Evolutionary conservation across 2,113 vertebrate species (phyloP), one percentile per base, ranked within the genome.

Genomic region (Corythornis madagascariensis): DNA sequence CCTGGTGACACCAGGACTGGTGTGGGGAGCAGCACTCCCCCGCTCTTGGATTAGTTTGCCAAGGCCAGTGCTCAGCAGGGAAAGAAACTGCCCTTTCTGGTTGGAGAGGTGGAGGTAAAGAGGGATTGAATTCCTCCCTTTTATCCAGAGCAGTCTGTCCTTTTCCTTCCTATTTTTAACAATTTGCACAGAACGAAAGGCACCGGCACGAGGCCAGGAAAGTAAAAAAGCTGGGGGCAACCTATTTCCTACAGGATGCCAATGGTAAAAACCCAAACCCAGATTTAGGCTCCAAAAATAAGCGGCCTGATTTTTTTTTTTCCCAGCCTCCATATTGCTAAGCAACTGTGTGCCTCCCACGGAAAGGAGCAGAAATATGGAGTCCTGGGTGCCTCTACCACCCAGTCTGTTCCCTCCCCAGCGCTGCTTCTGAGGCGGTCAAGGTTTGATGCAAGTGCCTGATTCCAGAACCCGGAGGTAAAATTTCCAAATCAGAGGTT

Each of bases 281-380:
- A 92, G 89, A 94, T 83, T 56, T 86, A 85, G 92, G 94, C 89
- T 96, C 89, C 91, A 96, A 96, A 96, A 96, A 96, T 92, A 96
- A 94, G 89, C 25, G 7, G 72, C 87, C 92, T 93, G 71, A 6
- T 83, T 65, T 38, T 38, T 38, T 38, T 38, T 38, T 67, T 48
- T 76, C 70, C 59, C 56, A 73, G 64, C 74, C 79, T 95, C 82
- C 1, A 8, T 13, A 92, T 95, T 33, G 4, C 95, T 85, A 93
- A 95, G 95, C 89, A 94, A 92, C 91, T 10, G 1, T 2, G 11
- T 2, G 11, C 75, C 75, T 85, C 89, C 89, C 89, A 80, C n/a
- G 0, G 75, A 22, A 17, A 45, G 82, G 56, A 95, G 78, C 45
- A 84, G 42, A 21, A 93, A 74, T 53, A 38, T 79, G 14, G 53